Evolutionary conservation across 2,113 vertebrate species (phyloP).

Genomic region (Camelus dromedarius): DNA sequence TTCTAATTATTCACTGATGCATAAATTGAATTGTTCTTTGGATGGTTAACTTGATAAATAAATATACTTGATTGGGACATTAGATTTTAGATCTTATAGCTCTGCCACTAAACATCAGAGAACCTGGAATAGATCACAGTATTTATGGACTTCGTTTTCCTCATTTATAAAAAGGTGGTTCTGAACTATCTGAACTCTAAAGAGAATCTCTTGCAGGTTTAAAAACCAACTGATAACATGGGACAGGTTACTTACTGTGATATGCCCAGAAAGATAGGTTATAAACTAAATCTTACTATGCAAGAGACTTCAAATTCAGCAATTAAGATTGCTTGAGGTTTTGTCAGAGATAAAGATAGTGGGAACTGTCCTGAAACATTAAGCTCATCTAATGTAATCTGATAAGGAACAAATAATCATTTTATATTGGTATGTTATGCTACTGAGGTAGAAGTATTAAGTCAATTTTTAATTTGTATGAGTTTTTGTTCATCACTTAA

Average conservation of each 20-base stretch:
- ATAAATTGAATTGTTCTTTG: not conserved
- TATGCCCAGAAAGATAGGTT: not conserved
- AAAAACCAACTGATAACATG: not conserved
- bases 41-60: not conserved
- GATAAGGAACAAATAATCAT: not conserved
- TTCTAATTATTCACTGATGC: not conserved
- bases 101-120: not conserved
- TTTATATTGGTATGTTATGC: not conserved
- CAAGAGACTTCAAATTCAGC: conserved; percentile 17
- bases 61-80: not conserved
- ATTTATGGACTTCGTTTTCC: not conserved
- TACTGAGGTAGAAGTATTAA: not conserved
- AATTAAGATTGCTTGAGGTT: conserved; percentile 13
- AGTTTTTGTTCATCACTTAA: not conserved
- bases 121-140: not conserved
- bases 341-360: not conserved
- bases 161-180: not conserved
- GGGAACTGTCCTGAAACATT: not conserved
- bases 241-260: not conserved
- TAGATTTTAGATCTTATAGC: not conserved
- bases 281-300: conserved; percentile 8
- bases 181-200: not conserved
- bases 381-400: not conserved
- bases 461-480: not conserved
- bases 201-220: not conserved